These are phyloP conservation scores for Herpailurus yagouaroundi DNA, from an alignment of 2,113 vertebrate species.

Conservation along the genomic window DNA sequence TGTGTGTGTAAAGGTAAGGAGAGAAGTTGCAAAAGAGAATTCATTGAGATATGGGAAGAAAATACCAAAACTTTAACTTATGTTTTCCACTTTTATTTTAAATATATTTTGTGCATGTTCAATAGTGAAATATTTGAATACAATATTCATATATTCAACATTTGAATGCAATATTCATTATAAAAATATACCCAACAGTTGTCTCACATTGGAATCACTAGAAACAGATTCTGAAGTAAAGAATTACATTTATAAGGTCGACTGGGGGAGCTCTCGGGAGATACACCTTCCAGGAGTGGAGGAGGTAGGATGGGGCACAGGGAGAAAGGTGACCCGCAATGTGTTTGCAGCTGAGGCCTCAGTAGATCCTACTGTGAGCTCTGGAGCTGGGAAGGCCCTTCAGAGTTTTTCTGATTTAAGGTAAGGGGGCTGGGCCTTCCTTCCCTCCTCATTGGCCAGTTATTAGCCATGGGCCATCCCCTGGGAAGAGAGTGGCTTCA, in stretches of 20 bases:
- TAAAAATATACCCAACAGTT: background rate
- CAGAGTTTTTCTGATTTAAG: background rate
- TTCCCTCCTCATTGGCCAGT: background rate
- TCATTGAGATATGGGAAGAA: constrained; percentile 2
- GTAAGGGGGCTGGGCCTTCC: background rate
- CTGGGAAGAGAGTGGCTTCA: background rate
- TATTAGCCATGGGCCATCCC: rapidly evolving
- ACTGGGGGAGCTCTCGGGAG: background rate
- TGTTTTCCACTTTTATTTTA: background rate
- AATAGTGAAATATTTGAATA: constrained; percentile 6
- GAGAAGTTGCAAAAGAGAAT: background rate
- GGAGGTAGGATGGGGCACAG: background rate
- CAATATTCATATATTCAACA: background rate
- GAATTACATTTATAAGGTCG: background rate
- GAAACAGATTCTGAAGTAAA: background rate
- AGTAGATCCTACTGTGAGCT: background rate
- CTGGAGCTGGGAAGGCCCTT: background rate
- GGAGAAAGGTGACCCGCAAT: too few species aligned
- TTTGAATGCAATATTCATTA: background rate
- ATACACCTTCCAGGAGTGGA: background rate
- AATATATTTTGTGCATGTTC: background rate
- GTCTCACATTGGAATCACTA: background rate
- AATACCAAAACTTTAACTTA: background rate
- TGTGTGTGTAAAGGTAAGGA: background rate
- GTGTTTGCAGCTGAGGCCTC: background rate